Conservation (phyloP, 2,888 invertebrate species). For the Melipona bicolor region DNA sequence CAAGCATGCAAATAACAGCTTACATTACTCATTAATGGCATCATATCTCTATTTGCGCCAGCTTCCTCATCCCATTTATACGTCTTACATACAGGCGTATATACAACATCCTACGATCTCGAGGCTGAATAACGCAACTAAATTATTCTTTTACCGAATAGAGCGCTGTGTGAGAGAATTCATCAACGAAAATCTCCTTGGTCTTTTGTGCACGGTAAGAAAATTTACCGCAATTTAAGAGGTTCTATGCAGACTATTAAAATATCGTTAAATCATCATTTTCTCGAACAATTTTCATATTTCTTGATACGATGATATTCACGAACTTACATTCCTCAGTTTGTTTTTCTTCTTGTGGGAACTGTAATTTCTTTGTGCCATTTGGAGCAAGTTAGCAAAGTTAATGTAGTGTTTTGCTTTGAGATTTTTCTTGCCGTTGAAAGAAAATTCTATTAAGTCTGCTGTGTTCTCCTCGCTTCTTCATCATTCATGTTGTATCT, state of each 20-base stretch:
- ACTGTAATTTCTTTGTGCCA: background rate
- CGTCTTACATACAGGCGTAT: background rate
- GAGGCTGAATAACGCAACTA: constrained; percentile 1
- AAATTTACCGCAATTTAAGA: background rate
- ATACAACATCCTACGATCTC: constrained; percentile 1
- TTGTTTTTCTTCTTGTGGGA: background rate
- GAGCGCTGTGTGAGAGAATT: background rate
- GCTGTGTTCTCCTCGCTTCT: too few relatives aligned
- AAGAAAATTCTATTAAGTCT: too few relatives aligned
- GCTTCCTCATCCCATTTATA: constrained; percentile 24
- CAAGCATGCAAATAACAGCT: constrained; percentile 36
- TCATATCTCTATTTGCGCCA: constrained; percentile 21
- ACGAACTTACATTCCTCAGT: background rate
- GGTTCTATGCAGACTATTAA: background rate
- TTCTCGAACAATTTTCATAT: background rate
- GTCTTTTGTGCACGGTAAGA: background rate
- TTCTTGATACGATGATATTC: background rate
- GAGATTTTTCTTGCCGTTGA: too few relatives aligned
- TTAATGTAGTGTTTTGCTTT: too few relatives aligned
- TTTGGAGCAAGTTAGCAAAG: too few relatives aligned
- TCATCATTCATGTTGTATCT: too few relatives aligned
- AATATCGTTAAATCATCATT: background rate
- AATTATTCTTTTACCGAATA: background rate
- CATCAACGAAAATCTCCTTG: background rate
- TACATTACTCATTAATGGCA: constrained; percentile 48